Percentiles rank a stretch among this genome's conserved stretches.
Evolutionary conservation across 2,113 vertebrate species (phyloP).

Genomic region (Deroptyus accipitrinus): DNA sequence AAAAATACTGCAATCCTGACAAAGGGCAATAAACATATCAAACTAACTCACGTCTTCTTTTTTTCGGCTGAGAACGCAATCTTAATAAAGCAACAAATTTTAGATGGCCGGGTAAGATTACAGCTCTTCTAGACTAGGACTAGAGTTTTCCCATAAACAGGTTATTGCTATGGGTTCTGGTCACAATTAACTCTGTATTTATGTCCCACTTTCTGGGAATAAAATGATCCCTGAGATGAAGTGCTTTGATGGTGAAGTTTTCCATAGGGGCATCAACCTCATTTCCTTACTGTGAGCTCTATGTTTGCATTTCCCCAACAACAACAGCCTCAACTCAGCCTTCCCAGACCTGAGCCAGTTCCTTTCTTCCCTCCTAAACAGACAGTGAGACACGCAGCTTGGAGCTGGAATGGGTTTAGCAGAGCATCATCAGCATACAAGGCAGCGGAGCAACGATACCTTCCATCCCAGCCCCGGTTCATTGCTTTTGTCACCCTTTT

Average conservation of each 20-base stretch:
- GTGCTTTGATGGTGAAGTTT: background rate
- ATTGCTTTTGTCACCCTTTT: conserved; percentile 52
- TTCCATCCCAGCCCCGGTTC: conserved; percentile 55
- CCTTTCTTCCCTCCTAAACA: background rate
- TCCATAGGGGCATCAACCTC: background rate
- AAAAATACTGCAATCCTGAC: conserved; percentile 50
- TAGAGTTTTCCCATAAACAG: conserved; percentile 16
- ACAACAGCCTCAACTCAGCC: background rate
- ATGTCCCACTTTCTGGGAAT: background rate
- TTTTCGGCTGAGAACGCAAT: background rate
- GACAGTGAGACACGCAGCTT: background rate
- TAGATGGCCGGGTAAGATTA: conserved; percentile 30
- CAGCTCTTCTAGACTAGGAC: conserved; percentile 4
- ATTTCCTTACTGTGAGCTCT: background rate
- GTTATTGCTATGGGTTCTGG: background rate
- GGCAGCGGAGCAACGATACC: conserved; percentile 65
- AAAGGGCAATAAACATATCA: conserved; percentile 62
- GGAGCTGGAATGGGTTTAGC: background rate
- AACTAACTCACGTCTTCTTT: conserved; percentile 23
- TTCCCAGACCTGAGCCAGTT: background rate
- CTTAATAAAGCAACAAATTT: conserved; percentile 51
- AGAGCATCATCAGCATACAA: background rate
- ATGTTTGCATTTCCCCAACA: accelerated
- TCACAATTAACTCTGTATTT: conserved; percentile 18
- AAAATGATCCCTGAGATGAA: background rate